Conservation (phyloP, 2,888 invertebrate species). For the Pristionchus maxplancki region DNA sequence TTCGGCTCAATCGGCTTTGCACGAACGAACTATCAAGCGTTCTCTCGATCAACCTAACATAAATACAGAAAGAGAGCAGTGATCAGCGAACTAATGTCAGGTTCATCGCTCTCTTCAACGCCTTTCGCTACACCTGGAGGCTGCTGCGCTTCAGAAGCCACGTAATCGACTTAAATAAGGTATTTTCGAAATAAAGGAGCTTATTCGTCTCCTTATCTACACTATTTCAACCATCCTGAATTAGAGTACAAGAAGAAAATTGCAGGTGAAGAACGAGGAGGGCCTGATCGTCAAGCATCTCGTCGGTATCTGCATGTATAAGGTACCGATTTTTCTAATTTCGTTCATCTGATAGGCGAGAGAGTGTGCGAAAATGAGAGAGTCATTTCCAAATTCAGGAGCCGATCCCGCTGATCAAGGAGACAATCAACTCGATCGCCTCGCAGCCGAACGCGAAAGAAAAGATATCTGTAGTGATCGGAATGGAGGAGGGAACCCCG, state of each 20-base stretch:
- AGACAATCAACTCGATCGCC: conserved; percentile 70
- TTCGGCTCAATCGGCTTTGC: too few relatives aligned
- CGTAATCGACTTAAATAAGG: conserved; percentile 63
- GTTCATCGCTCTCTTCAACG: conserved; percentile 69
- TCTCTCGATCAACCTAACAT: too few relatives aligned
- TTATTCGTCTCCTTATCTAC: too few relatives aligned
- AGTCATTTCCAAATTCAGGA: conserved; percentile 54
- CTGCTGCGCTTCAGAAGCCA: conserved; percentile 63
- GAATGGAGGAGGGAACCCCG: conserved; percentile 73
- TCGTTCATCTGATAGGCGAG: too few relatives aligned
- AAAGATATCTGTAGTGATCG: conserved; percentile 68
- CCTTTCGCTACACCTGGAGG: conserved; percentile 63
- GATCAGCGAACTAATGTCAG: not conserved
- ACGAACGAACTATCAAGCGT: too few relatives aligned
- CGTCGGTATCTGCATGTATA: conserved; percentile 67
- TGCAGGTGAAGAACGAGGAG: conserved; percentile 60
- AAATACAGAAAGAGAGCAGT: too few relatives aligned
- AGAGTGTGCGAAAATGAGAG: not conserved
- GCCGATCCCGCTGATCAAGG: conserved; percentile 68
- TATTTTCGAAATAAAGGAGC: too few relatives aligned
- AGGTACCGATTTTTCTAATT: conserved; percentile 44
- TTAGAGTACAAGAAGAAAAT: not conserved
- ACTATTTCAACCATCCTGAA: too few relatives aligned
- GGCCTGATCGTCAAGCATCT: conserved; percentile 59
- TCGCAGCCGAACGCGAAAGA: conserved; percentile 64